A percentile compares a stretch with the other conserved stretches of the same genome.
These are phyloP conservation scores for Nezara viridula DNA, from an alignment of 2,888 invertebrate species.

Conservation along the genomic window DNA sequence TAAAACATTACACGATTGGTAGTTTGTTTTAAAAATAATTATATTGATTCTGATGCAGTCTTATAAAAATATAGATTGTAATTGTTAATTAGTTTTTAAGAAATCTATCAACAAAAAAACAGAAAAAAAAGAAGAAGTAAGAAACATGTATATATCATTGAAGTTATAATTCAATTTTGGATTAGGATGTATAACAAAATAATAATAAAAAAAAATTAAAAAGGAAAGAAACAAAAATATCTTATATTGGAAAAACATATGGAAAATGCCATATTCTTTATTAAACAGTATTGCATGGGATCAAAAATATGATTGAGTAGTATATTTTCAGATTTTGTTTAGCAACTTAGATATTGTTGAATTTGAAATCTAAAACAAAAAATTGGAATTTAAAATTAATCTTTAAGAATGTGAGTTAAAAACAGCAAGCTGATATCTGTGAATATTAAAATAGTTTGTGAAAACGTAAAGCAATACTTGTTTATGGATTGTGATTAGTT, in stretches of 20 bases:
- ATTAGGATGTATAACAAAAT: background rate
- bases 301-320: background rate
- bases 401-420: background rate
- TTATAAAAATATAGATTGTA: background rate
- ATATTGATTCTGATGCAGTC: background rate
- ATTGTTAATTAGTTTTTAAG: slow-evolving; percentile 28
- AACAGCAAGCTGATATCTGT: background rate
- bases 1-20: background rate
- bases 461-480: background rate
- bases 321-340: background rate
- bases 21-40: slow-evolving; percentile 15
- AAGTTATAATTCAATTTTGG: background rate
- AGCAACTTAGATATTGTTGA: background rate
- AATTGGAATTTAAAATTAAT: slow-evolving; percentile 11
- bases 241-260: background rate
- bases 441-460: background rate
- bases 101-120: background rate
- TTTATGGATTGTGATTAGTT: slow-evolving; percentile 6
- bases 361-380: slow-evolving; percentile 14
- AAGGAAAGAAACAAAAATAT: background rate
- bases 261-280: background rate
- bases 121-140: background rate
- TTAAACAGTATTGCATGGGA: slow-evolving; percentile 41
- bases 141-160: background rate
- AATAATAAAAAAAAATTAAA: background rate